phyloP scores from a whole-genome alignment of 2,797 vertebrate genomes.

The Danio albolineatus region DNA sequence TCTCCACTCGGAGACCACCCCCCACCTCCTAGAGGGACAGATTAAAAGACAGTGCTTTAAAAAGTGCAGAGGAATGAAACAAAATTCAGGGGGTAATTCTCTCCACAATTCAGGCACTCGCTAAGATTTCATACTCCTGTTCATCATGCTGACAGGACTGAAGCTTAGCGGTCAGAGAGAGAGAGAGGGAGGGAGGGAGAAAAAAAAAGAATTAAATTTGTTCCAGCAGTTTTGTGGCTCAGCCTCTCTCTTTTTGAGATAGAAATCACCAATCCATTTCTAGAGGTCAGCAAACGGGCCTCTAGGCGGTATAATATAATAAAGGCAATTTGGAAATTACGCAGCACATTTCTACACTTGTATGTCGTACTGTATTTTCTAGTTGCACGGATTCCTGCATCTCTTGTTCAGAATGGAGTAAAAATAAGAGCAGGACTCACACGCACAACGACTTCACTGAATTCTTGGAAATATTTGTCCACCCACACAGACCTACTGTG shows the following conservation, averaged over 20 bases:
- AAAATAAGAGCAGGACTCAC: neutral
- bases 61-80: constrained; percentile 24
- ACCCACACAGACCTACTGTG: neutral
- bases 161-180: constrained; percentile 27
- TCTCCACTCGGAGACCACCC: constrained; percentile 83
- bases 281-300: constrained; percentile 35
- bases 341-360: constrained; percentile 16
- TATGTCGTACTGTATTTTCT: neutral
- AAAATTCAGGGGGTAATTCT: neutral
- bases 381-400: neutral
- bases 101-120: constrained; percentile 21
- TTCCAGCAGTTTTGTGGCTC: constrained; percentile 32
- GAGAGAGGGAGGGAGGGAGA: rapidly evolving
- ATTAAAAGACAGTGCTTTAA: constrained; percentile 18
- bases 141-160: constrained; percentile 44
- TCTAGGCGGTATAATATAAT: constrained; percentile 35
- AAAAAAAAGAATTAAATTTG: constrained; percentile 46
- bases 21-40: constrained; percentile 74
- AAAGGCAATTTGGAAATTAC: constrained; percentile 36
- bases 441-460: neutral
- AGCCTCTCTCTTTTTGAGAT: constrained; percentile 7
- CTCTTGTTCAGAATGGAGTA: neutral
- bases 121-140: constrained; percentile 37
- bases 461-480: constrained; percentile 7
- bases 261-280: constrained; percentile 33